phyloP scores from a whole-genome alignment of 2,113 vertebrate species.

The Prolemur simus region DNA sequence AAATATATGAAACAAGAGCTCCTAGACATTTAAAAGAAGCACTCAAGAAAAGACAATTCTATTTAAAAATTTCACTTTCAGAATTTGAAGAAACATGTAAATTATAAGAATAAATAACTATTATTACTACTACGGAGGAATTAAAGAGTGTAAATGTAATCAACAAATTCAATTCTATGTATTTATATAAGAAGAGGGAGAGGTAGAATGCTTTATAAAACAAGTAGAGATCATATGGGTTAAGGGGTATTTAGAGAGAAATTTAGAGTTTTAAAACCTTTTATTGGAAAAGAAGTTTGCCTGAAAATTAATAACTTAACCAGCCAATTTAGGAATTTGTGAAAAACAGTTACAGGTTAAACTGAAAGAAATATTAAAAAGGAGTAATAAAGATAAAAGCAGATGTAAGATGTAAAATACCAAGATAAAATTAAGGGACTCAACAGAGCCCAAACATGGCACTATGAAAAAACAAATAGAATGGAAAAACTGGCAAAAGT shows the following conservation, averaged over 20 bases:
- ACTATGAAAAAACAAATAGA: neutral
- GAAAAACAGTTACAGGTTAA: slow-evolving; percentile 37
- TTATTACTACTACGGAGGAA: neutral
- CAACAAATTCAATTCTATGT: neutral
- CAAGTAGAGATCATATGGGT: neutral
- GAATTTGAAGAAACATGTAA: slow-evolving; percentile 6
- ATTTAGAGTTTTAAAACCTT: neutral
- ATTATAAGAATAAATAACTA: neutral
- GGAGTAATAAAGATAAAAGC: neutral
- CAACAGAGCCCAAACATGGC: neutral
- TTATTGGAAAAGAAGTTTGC: neutral
- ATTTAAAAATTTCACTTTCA: slow-evolving; percentile 10
- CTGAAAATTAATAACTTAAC: slow-evolving; percentile 23
- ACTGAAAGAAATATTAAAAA: neutral
- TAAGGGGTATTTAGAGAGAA: slow-evolving; percentile 2
- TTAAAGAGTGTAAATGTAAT: neutral
- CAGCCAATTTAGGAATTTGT: neutral
- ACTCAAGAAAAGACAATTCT: neutral
- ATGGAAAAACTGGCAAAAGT: neutral
- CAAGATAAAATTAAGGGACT: neutral
- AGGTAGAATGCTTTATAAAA: neutral
- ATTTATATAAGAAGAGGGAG: neutral
- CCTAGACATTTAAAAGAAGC: neutral
- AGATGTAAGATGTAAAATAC: neutral
- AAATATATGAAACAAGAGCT: slow-evolving; percentile 1